These are phyloP conservation scores for Dendrocincla tyrannina DNA, from an alignment of 2,797 vertebrate species.

Conservation along the genomic window DNA sequence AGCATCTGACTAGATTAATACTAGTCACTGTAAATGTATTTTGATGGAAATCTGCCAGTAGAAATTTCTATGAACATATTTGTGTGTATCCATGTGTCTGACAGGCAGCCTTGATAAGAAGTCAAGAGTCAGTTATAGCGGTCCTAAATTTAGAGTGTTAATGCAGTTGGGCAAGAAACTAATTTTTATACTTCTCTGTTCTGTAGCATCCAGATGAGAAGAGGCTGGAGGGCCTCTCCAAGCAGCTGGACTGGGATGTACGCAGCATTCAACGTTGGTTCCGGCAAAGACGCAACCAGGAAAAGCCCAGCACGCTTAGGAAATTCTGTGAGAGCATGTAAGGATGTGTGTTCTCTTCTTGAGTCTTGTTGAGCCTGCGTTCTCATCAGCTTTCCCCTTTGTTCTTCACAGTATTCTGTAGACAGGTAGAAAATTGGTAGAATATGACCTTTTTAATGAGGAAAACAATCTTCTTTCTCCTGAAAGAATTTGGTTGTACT, in stretches of 20 bases:
- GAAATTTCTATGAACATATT: neutral
- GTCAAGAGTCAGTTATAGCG: neutral
- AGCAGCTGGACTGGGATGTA: constrained; percentile 98
- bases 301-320: constrained; percentile 94
- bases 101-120: neutral
- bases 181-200: constrained; percentile 33
- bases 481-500: neutral
- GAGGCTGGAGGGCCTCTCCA: constrained; percentile 95
- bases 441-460: neutral
- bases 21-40: neutral
- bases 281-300: constrained; percentile 96
- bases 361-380: neutral
- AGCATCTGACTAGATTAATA: neutral
- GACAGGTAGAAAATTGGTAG: neutral
- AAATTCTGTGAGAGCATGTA: constrained; percentile 99
- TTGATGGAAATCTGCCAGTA: neutral
- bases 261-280: constrained; percentile 98
- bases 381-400: neutral
- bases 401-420: neutral
- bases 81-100: neutral
- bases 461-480: neutral
- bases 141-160: neutral
- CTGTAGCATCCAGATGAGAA: constrained; percentile 95
- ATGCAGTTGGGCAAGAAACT: neutral
- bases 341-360: constrained; percentile 61